A percentile compares a stretch with the other conserved stretches of the same genome.
These are phyloP conservation scores for Morpho deidamia DNA, from an alignment of 2,888 invertebrate genomes.

Conservation along the genomic window DNA sequence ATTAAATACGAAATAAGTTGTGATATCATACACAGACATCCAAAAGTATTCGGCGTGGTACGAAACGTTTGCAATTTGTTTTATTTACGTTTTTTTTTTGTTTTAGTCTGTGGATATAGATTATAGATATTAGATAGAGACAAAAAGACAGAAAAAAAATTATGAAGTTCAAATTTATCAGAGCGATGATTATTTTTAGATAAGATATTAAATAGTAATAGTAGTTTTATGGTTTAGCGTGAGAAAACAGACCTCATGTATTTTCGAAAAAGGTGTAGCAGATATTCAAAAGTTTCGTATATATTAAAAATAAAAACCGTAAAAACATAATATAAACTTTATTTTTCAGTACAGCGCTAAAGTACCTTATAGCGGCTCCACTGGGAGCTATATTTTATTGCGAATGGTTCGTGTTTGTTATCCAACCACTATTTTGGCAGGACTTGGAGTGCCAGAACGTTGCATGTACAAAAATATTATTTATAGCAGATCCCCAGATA, in stretches of 20 bases:
- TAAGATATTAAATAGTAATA: background rate
- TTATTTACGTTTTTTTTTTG: too few relatives aligned
- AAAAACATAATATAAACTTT: background rate
- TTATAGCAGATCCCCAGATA: slow-evolving; percentile 95
- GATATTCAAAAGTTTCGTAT: background rate
- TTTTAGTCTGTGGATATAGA: too few relatives aligned
- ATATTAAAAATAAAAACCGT: background rate
- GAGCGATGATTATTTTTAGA: background rate
- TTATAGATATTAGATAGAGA: too few relatives aligned
- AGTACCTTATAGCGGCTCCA: slow-evolving; percentile 46
- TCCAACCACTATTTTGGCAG: slow-evolving; percentile 60
- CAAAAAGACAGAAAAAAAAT: background rate
- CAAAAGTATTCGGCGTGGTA: too few relatives aligned
- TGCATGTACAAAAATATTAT: slow-evolving; percentile 81
- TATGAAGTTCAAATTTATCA: background rate
- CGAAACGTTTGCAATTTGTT: too few relatives aligned
- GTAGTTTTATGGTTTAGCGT: background rate
- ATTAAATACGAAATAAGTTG: too few relatives aligned
- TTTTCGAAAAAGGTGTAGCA: slow-evolving; percentile 12
- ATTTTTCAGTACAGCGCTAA: slow-evolving; percentile 46
- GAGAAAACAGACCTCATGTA: slow-evolving; percentile 9
- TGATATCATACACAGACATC: too few relatives aligned
- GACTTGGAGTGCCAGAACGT: slow-evolving; percentile 63
- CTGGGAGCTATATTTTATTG: slow-evolving; percentile 62
- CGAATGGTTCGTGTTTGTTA: slow-evolving; percentile 75